Evolutionary conservation across 2,888 invertebrate species (phyloP).

Genomic region (Chrysina gloriosa): DNA sequence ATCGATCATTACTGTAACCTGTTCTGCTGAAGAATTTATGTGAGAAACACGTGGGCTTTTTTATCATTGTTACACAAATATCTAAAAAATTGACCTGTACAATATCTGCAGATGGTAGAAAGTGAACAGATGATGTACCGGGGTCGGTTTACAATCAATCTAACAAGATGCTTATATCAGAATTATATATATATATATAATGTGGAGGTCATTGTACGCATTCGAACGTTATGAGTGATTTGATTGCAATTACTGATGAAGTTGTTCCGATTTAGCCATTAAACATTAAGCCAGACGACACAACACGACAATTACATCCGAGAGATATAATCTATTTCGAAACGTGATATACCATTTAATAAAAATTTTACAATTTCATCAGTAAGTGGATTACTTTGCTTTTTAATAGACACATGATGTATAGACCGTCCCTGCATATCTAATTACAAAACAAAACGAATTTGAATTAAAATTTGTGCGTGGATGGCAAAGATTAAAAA

Average conservation of each 20-base stretch:
- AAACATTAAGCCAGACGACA: conserved; percentile 5
- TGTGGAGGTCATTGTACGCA: conserved; percentile 31
- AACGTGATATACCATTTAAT: not conserved
- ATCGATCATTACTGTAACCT: conserved; percentile 15
- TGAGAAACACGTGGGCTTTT: conserved; percentile 37
- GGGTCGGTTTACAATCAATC: conserved; percentile 38
- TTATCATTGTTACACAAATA: conserved; percentile 27
- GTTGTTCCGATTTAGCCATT: conserved; percentile 2
- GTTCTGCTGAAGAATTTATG: conserved; percentile 35
- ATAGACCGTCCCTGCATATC: conserved; percentile 38
- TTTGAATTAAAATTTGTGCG: conserved; percentile 44
- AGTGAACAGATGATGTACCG: conserved; percentile 36
- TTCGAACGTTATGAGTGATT: conserved; percentile 22
- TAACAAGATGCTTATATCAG: conserved; percentile 30
- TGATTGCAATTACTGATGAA: conserved; percentile 15
- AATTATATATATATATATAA: conserved; percentile 25
- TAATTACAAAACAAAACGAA: conserved; percentile 25
- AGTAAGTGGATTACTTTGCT: conserved; percentile 17
- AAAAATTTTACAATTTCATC: conserved; percentile 28
- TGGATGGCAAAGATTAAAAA: conserved; percentile 48
- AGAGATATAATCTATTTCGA: conserved; percentile 12
- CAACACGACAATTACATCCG: conserved; percentile 2
- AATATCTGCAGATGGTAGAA: conserved; percentile 42
- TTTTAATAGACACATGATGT: conserved; percentile 28
- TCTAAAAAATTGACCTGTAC: conserved; percentile 39